Conservation (phyloP, 2,113 vertebrate species). For the Talpa occidentalis region DNA sequence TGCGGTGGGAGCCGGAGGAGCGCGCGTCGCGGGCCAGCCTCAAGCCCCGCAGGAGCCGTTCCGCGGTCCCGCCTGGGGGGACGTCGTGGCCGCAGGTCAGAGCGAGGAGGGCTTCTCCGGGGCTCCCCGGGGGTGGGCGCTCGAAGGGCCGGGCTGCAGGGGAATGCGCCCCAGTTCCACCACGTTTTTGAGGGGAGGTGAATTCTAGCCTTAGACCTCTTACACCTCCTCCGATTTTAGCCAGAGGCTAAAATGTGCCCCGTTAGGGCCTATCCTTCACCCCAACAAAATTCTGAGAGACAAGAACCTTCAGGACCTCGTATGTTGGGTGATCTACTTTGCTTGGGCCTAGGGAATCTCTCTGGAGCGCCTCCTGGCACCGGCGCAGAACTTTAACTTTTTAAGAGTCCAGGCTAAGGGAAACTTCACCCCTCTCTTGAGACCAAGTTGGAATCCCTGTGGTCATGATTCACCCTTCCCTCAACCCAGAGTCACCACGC, state of each 20-base stretch:
- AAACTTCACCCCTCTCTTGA: not conserved
- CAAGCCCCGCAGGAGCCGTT: not conserved
- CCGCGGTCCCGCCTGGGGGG: not conserved
- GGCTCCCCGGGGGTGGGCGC: not conserved
- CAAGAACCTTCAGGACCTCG: not conserved
- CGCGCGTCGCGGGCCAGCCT: not conserved
- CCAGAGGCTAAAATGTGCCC: not conserved
- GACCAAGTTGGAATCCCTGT: not conserved
- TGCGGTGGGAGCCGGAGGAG: not conserved
- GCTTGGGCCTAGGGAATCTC: not conserved
- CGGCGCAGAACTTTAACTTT: not conserved
- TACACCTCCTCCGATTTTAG: not conserved
- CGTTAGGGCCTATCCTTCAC: not conserved
- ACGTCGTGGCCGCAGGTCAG: constrained; percentile 68
- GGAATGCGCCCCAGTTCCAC: not conserved
- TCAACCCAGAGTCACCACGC: not conserved
- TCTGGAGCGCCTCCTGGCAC: not conserved
- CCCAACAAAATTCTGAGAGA: not conserved
- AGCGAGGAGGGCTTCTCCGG: not conserved
- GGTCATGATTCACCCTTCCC: not conserved
- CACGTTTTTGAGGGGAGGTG: not conserved
- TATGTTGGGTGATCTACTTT: constrained; percentile 14
- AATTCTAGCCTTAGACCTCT: not conserved
- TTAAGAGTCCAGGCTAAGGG: not conserved
- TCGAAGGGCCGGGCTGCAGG: not conserved